Evolutionary conservation across 2,113 vertebrate genomes (phyloP), one percentile per base, ranked within the genome.

Genomic region (Carollia perspicillata): DNA sequence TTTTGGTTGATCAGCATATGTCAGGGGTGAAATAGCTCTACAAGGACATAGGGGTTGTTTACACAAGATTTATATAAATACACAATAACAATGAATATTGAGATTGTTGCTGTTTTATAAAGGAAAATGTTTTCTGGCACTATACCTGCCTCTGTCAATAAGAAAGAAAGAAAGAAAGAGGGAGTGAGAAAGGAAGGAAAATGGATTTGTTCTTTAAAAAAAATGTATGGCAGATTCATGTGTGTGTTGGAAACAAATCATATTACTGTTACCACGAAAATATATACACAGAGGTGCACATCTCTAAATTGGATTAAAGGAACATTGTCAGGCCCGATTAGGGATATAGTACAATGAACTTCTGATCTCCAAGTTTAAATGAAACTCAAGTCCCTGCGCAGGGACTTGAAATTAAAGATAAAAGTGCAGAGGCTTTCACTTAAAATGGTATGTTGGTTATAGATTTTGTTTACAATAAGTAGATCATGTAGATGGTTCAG

Each of bases 401-500:
- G 90, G 65, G 65, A 74, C 53, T 92, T 97, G 85, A 65, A 4
- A 93, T 87, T 75, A 53, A 94, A 88, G 0, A 35, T 92, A 47
- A 72, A 89, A 18, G 1, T 63, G 44, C 96, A 93, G 94, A 97
- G 69, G 40, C 11, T 90, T 79, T 95, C 37, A 35, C 74, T 95
- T 93, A 79, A 11, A 94, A 86, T 84, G 90, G 6, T 80, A 17
- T 16, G 2, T 71, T 68, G 66, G 60, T 66, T 93, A 63, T 98
- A 96, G 49, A 37, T 97, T 89, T 91, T 95, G 72, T 44, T 96
- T 94, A 93, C 91, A 89, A 33, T 79, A 89, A 72, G 55, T 55
- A 95, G 77, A 79, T 51, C 2, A 6, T 53, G 94, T 63, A 93
- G 91, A 77, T 87, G 33, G 71, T 96, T 88, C 83, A 30, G n/a